These are phyloP conservation scores for Mystacides longicornis DNA, from an alignment of 2,888 invertebrate genomes.

Conservation along the genomic window DNA sequence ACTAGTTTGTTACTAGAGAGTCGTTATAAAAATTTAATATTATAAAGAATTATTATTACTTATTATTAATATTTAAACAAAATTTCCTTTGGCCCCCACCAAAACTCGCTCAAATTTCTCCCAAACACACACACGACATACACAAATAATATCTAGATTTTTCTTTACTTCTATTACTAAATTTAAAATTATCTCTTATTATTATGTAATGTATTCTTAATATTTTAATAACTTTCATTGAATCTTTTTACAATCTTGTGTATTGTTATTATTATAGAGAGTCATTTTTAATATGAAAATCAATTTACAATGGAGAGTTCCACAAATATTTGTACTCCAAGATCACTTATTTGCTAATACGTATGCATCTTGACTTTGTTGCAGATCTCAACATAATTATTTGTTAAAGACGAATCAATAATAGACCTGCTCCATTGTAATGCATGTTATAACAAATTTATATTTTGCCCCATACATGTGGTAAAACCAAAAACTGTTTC, in stretches of 20 bases:
- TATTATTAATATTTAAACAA: conserved; percentile 12
- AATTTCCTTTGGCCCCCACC: conserved; percentile 19
- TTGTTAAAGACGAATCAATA: too few species aligned
- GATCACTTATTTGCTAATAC: too few species aligned
- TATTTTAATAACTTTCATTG: neutral
- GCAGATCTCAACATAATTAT: too few species aligned
- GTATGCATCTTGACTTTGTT: too few species aligned
- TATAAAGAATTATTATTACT: neutral
- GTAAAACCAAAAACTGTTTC: too few species aligned
- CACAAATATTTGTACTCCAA: too few species aligned
- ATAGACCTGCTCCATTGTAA: too few species aligned
- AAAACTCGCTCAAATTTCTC: conserved; percentile 12
- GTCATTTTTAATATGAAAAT: neutral
- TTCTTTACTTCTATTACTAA: neutral
- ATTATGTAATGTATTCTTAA: too few species aligned
- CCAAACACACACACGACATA: conserved; percentile 9
- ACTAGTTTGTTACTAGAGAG: conserved; percentile 27
- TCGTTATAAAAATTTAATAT: conserved; percentile 24
- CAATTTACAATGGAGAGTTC: neutral
- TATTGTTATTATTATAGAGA: neutral
- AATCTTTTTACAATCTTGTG: neutral
- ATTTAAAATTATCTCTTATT: too few species aligned
- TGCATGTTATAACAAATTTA: too few species aligned
- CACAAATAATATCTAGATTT: neutral
- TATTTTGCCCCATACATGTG: too few species aligned